phyloP scores from a whole-genome alignment of 2,797 vertebrate species.

The Amniataba percoides region DNA sequence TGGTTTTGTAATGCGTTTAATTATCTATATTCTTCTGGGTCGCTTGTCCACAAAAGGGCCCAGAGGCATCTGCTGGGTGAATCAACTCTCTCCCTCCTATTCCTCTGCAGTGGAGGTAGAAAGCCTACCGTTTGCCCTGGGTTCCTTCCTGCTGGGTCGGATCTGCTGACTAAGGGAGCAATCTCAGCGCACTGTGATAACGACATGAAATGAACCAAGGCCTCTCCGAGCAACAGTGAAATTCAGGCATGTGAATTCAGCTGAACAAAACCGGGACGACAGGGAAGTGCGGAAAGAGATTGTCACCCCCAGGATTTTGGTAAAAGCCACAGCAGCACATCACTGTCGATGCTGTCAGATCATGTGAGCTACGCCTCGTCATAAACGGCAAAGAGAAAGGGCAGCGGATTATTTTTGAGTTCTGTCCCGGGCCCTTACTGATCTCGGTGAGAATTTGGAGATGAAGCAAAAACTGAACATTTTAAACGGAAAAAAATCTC shows the following conservation, averaged over 20 bases:
- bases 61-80: conserved; percentile 77
- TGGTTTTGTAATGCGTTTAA: conserved; percentile 61
- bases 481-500: conserved; percentile 57
- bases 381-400: conserved; percentile 16
- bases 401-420: conserved; percentile 26
- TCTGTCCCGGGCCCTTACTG: conserved; percentile 32
- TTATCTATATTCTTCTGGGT: conserved; percentile 54
- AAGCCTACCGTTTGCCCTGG: conserved; percentile 61
- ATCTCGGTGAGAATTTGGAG: conserved; percentile 57
- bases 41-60: conserved; percentile 42
- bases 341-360: conserved; percentile 13
- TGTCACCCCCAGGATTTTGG: not conserved
- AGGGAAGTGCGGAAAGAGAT: conserved; percentile 20
- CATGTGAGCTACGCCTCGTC: conserved; percentile 16
- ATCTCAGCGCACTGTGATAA: conserved; percentile 63
- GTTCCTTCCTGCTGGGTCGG: conserved; percentile 70
- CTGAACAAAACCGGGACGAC: conserved; percentile 8
- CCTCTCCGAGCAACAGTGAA: conserved; percentile 62
- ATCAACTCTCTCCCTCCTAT: conserved; percentile 64
- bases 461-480: conserved; percentile 42
- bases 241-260: conserved; percentile 45
- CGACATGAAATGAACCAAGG: conserved; percentile 60
- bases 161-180: conserved; percentile 69
- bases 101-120: conserved; percentile 65
- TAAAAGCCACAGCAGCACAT: conserved; percentile 10